Conservation (phyloP, 2,888 invertebrate genomes). For the Dinocampus coccinellae region DNA sequence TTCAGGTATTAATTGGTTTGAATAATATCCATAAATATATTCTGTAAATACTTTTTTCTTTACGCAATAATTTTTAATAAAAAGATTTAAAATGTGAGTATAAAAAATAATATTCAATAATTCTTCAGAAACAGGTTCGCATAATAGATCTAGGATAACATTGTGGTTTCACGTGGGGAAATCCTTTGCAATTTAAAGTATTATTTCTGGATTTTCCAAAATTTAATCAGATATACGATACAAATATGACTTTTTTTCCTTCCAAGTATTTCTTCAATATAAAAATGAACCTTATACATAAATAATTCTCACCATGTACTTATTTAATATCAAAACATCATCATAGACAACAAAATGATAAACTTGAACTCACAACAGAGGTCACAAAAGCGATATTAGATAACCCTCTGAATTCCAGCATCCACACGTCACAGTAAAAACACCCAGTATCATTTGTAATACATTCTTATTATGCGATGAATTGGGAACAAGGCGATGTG, state of each 20-base stretch:
- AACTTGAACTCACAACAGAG: slow-evolving; percentile 20
- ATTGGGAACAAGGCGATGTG: slow-evolving; percentile 14
- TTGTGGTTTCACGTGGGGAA: not conserved
- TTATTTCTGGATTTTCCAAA: not conserved
- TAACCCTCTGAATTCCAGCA: not conserved
- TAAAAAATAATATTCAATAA: not conserved
- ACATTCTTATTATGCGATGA: not conserved
- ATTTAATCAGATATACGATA: not conserved
- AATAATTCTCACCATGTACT: not conserved
- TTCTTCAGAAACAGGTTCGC: not conserved
- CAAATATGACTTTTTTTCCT: not conserved
- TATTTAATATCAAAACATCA: slow-evolving; percentile 10
- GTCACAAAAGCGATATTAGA: slow-evolving; percentile 8
- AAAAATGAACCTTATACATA: not conserved
- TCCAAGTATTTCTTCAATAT: not conserved
- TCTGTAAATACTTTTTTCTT: not conserved
- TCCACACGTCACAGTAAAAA: not conserved
- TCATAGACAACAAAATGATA: slow-evolving; percentile 13
- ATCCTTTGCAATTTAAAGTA: not conserved
- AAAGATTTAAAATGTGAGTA: not conserved
- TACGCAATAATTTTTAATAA: not conserved
- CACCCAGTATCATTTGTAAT: not conserved
- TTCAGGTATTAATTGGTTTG: not conserved
- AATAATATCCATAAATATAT: not conserved
- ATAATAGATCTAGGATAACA: not conserved